phyloP scores from a whole-genome alignment of 2,113 vertebrate species.

The Protobothrops mucrosquamatus region DNA sequence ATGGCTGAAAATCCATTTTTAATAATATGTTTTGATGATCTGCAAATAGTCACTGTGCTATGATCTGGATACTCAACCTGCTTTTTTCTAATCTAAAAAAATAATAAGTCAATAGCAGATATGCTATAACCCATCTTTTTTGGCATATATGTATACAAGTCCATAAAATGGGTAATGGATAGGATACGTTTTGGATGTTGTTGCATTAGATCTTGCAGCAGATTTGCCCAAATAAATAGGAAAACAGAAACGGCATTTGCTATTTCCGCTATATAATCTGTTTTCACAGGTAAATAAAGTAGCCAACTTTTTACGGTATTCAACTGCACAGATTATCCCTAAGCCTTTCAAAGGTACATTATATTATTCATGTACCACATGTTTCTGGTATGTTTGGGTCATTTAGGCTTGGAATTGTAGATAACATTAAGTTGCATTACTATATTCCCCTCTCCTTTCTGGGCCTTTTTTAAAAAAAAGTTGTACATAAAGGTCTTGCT shows the following conservation, averaged over 20 bases:
- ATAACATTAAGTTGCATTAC: neutral
- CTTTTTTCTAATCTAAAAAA: neutral
- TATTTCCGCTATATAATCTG: neutral
- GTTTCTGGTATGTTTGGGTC: neutral
- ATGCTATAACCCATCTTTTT: neutral
- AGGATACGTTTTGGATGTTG: neutral
- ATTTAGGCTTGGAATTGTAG: neutral
- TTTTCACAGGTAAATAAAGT: neutral
- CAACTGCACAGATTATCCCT: neutral
- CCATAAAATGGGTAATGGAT: neutral
- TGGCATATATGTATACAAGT: neutral
- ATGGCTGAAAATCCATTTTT: neutral
- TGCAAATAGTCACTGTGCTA: neutral
- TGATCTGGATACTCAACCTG: neutral
- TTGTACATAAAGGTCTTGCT: neutral
- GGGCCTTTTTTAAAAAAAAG: neutral
- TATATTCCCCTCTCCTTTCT: neutral
- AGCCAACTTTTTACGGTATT: neutral
- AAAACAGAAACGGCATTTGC: neutral
- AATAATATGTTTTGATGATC: neutral
- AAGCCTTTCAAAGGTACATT: neutral
- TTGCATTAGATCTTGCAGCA: neutral
- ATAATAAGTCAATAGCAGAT: neutral
- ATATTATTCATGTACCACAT: neutral
- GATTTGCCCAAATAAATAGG: neutral